These are phyloP conservation scores for Plecotus auritus DNA, from an alignment of 2,113 vertebrate genomes.

Conservation along the genomic window DNA sequence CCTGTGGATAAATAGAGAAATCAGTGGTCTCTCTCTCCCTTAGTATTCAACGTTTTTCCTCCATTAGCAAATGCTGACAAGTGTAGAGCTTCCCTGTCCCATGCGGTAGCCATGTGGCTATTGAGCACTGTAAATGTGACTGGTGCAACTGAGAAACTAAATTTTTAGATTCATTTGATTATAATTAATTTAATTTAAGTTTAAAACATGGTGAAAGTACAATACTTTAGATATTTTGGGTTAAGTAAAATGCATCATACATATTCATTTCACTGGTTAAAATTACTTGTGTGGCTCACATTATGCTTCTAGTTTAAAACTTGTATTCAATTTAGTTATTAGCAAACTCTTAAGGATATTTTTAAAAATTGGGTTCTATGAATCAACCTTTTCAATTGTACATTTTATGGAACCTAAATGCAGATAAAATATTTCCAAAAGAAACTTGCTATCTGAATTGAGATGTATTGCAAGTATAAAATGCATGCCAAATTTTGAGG, in stretches of 20 bases:
- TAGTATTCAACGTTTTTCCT: not conserved
- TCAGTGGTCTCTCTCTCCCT: not conserved
- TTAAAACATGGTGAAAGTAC: not conserved
- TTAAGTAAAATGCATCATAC: not conserved
- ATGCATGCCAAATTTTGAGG: not conserved
- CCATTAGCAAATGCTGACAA: not conserved
- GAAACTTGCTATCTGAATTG: not conserved
- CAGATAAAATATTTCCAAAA: not conserved
- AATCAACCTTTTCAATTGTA: not conserved
- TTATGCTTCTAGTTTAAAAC: not conserved
- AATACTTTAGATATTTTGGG: not conserved
- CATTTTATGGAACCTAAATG: not conserved
- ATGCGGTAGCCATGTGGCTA: not conserved
- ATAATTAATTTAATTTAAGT: not conserved
- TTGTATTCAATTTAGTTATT: not conserved
- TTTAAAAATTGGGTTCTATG: not conserved
- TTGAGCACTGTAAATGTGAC: not conserved
- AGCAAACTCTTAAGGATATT: not conserved
- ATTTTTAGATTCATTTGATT: not conserved
- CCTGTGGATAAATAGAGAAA: not conserved
- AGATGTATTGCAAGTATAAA: not conserved
- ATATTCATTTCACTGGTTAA: not conserved
- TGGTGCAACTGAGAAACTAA: not conserved
- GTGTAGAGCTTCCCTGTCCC: rapidly evolving
- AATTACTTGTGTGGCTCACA: not conserved